These are phyloP conservation scores for Mythimna loreyi DNA, from an alignment of 2,888 invertebrate species.

Conservation along the genomic window DNA sequence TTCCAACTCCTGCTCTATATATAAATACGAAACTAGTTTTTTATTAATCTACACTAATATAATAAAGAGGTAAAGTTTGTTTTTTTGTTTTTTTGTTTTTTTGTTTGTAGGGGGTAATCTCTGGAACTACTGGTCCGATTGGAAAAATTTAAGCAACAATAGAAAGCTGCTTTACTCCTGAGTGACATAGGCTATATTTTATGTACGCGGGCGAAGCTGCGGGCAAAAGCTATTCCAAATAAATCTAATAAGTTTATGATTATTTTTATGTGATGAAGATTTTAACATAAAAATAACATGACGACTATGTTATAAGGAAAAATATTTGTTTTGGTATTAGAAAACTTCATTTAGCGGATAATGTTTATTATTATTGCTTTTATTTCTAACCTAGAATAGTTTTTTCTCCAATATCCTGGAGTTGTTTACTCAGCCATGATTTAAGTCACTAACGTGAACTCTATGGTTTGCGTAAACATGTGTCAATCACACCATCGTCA, in stretches of 20 bases:
- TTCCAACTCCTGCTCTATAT: background rate
- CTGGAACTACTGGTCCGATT: too few species aligned
- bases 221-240: too few species aligned
- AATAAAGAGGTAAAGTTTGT: too few species aligned
- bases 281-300: background rate
- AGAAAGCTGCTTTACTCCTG: too few species aligned
- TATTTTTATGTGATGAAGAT: background rate
- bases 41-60: too few species aligned
- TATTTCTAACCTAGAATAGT: conserved; percentile 4
- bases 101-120: too few species aligned
- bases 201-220: too few species aligned
- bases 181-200: too few species aligned
- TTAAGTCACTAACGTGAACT: conserved; percentile 39
- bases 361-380: background rate
- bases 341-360: conserved; percentile 7
- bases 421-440: conserved; percentile 21
- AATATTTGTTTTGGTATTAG: background rate
- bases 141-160: too few species aligned
- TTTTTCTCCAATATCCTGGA: background rate
- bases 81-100: too few species aligned
- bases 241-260: background rate
- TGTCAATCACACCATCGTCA: conserved; percentile 33
- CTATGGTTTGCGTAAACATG: conserved; percentile 41
- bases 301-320: background rate
- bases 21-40: conserved; percentile 8